Conservation (phyloP, 2,797 vertebrate genomes). For the Falco columbarius region DNA sequence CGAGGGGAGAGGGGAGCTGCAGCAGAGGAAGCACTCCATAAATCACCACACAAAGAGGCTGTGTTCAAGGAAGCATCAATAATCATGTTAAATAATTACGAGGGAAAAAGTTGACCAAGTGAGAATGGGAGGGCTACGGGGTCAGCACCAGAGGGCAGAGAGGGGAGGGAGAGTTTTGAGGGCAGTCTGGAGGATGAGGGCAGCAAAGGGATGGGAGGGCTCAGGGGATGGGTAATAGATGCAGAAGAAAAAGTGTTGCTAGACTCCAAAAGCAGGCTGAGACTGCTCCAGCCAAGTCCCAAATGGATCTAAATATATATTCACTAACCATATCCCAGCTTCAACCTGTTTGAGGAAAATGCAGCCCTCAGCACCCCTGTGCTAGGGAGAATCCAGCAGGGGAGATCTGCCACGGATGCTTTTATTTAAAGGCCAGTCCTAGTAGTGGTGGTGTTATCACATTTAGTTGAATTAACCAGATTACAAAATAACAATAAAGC, state of each 20-base stretch:
- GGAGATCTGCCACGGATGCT: not conserved
- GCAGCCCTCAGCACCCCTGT: not conserved
- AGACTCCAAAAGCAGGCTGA: not conserved
- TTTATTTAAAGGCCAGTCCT: not conserved
- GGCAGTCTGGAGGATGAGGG: not conserved
- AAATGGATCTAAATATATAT: not conserved
- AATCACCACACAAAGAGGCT: not conserved
- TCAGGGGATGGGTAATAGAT: not conserved
- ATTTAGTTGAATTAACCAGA: not conserved
- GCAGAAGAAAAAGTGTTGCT: not conserved
- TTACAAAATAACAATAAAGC: not conserved
- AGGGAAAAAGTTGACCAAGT: not conserved
- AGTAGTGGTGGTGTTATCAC: not conserved
- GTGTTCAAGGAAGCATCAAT: not conserved
- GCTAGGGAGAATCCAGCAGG: not conserved
- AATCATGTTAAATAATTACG: not conserved
- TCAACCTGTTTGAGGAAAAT: not conserved
- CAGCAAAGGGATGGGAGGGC: not conserved
- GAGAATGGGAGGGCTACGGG: not conserved
- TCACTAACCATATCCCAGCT: not conserved
- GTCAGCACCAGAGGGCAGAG: not conserved
- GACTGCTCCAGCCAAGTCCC: not conserved
- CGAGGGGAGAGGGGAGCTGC: accelerated
- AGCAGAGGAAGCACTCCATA: not conserved
- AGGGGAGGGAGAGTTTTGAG: not conserved